phyloP scores from a whole-genome alignment of 2,888 invertebrate genomes.

The Dryococelus australis region DNA sequence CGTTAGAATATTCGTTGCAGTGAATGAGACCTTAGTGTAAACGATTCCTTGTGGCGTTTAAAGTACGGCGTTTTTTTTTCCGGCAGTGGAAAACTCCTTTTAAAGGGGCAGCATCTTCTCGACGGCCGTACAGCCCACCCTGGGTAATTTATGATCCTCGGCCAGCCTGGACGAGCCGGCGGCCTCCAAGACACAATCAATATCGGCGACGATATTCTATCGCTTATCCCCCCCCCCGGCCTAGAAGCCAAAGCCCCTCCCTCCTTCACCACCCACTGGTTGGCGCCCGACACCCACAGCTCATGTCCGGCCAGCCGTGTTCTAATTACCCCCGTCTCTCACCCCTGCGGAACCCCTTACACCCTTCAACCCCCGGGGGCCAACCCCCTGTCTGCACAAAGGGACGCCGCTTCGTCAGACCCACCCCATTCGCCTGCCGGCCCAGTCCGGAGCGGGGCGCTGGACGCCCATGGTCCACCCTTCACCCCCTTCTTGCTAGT shows the following conservation, averaged over 20 bases:
- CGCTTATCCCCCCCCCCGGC: not conserved
- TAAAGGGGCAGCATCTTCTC: not conserved
- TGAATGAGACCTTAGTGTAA: no score
- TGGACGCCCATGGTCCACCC: no score
- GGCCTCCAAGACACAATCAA: slow-evolving; percentile 22
- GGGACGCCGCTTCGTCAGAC: not conserved
- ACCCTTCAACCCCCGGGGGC: not conserved
- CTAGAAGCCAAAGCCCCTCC: not conserved
- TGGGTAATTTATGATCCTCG: slow-evolving; percentile 5
- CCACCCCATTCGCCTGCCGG: not conserved
- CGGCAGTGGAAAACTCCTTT: not conserved
- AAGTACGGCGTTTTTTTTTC: no score
- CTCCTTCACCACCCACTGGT: not conserved
- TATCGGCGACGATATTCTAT: slow-evolving; percentile 17
- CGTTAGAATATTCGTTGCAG: no score
- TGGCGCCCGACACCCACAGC: not conserved
- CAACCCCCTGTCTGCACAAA: not conserved
- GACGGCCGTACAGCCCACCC: not conserved
- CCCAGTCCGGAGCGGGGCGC: no score
- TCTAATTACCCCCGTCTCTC: not conserved
- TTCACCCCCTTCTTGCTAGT: not conserved
- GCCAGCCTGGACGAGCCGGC: not conserved
- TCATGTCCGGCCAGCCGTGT: not conserved
- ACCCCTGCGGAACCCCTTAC: not conserved
- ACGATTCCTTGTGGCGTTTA: no score